phyloP scores from a whole-genome alignment of 2,888 invertebrate genomes.

The Yponomeuta plumbellus region DNA sequence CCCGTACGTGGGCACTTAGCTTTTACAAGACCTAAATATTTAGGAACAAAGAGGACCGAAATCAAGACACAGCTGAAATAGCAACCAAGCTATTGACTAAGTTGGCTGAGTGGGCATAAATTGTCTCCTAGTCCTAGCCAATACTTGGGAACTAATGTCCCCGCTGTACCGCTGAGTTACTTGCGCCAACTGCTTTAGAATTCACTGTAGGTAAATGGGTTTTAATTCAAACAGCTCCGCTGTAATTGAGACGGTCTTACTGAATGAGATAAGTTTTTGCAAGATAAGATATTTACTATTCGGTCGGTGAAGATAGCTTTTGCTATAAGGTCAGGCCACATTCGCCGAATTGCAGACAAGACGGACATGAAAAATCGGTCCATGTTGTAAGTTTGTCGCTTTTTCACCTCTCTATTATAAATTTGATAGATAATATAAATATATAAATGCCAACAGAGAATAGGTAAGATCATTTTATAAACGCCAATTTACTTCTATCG shows the following conservation, averaged over 20 bases:
- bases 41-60: not conserved
- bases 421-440: too few relatives aligned
- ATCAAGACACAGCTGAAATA: constrained; percentile 3
- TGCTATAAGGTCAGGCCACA: not conserved
- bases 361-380: too few relatives aligned
- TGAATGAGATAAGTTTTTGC: not conserved
- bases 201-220: constrained; percentile 9
- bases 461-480: too few relatives aligned
- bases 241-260: not conserved
- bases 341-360: too few relatives aligned
- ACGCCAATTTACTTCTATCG: too few relatives aligned
- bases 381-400: too few relatives aligned
- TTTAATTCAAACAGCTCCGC: constrained; percentile 3
- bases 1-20: too few relatives aligned
- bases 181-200: constrained; percentile 5
- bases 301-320: not conserved
- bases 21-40: too few relatives aligned
- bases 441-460: too few relatives aligned
- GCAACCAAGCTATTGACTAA: constrained; percentile 16
- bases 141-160: constrained; percentile 48
- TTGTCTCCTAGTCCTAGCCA: constrained; percentile 36
- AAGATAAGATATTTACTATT: not conserved
- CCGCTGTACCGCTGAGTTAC: constrained; percentile 20
- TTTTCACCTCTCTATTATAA: too few relatives aligned
- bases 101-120: constrained; percentile 16